Evolutionary conservation across 2,888 invertebrate species (phyloP).

Genomic region (Tryphoninae sp.): DNA sequence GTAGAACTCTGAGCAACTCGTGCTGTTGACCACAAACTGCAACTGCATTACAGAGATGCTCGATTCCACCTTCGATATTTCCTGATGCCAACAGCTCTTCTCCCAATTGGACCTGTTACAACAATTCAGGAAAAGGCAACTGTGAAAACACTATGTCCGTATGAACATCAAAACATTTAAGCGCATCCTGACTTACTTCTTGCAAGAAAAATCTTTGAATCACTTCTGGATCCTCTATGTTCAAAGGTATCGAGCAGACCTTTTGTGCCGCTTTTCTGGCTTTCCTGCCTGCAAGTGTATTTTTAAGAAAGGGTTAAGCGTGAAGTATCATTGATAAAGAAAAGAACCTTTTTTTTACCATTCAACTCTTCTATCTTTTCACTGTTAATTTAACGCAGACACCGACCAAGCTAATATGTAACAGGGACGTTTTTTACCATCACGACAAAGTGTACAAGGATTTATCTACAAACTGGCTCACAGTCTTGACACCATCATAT

Average conservation of each 20-base stretch:
- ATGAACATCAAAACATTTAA: no score
- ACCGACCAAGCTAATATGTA: neutral
- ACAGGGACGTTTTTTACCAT: neutral
- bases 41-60: constrained; percentile 98
- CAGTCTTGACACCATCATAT: neutral
- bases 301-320: neutral
- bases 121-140: neutral
- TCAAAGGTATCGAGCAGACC: constrained; percentile 85
- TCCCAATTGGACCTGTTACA: constrained; percentile 92
- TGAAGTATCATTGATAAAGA: no score
- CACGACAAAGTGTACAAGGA: neutral
- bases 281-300: constrained; percentile 83
- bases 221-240: constrained; percentile 95
- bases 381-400: neutral
- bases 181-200: constrained; percentile 80
- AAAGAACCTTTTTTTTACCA: neutral
- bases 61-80: constrained; percentile 94
- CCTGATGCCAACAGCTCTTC: constrained; percentile 95
- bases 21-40: constrained; percentile 97
- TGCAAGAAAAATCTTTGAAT: constrained; percentile 94
- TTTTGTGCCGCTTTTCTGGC: constrained; percentile 83
- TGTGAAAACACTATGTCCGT: neutral
- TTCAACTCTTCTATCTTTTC: neutral
- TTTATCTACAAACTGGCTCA: neutral
- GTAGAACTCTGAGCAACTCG: constrained; percentile 93